Conservation (phyloP, 2,113 vertebrate species). For the Bostrychus sinensis region DNA sequence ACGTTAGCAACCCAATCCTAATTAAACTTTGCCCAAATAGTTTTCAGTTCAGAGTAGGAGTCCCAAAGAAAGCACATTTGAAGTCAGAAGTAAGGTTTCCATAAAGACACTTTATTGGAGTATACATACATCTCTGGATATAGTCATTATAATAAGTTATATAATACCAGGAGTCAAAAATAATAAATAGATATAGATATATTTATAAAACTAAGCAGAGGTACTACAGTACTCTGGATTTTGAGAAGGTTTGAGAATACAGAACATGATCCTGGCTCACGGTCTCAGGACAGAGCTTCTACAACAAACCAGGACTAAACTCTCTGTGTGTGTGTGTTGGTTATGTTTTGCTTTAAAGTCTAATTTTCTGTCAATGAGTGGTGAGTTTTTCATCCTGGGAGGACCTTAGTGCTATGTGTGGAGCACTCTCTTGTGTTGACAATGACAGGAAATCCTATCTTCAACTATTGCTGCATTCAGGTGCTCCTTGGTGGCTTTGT, state of each 20-base stretch:
- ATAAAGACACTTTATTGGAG: constrained; percentile 79
- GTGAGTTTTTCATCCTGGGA: too few relatives aligned
- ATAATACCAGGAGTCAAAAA: constrained; percentile 79
- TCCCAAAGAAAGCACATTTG: neutral
- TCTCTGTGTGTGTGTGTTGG: too few relatives aligned
- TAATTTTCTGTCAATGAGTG: too few relatives aligned
- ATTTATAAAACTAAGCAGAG: constrained; percentile 80
- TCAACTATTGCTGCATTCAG: too few relatives aligned
- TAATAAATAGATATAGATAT: constrained; percentile 72
- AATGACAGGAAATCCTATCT: too few relatives aligned
- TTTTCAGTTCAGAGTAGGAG: neutral
- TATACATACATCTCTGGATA: constrained; percentile 76
- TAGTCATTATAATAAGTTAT: constrained; percentile 60
- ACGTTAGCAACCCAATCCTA: too few relatives aligned
- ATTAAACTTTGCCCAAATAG: too few relatives aligned
- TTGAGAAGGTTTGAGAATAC: constrained; percentile 71
- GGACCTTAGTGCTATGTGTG: too few relatives aligned
- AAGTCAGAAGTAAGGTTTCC: constrained; percentile 46
- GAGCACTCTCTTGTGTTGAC: too few relatives aligned
- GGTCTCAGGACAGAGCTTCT: constrained; percentile 53
- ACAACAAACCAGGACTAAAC: constrained; percentile 15
- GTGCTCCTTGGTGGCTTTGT: too few relatives aligned
- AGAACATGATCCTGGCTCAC: constrained; percentile 57
- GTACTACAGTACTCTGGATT: constrained; percentile 71
- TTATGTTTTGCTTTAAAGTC: too few relatives aligned